Evolutionary conservation across 2,113 vertebrate genomes (phyloP).

Genomic region (Hippocampus guttulatus): DNA sequence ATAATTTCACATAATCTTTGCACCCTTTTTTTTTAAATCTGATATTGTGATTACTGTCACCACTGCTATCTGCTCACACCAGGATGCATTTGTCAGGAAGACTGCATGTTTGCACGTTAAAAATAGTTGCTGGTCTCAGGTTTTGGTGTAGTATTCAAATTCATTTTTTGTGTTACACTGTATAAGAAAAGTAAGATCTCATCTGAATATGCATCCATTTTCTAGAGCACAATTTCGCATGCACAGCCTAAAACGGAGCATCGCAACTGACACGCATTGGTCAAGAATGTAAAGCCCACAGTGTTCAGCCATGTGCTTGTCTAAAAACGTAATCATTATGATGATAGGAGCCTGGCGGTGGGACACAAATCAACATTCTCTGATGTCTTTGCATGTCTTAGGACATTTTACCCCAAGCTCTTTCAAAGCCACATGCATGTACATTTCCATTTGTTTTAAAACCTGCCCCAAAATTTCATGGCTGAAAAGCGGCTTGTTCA

Average conservation of each 20-base stretch:
- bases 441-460: not conserved
- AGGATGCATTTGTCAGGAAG: slow-evolving; percentile 15
- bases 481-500: not conserved
- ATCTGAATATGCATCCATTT: not conserved
- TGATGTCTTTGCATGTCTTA: too few species aligned
- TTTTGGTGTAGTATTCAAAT: not conserved
- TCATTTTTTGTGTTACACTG: not conserved
- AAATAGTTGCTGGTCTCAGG: not conserved
- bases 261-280: too few species aligned
- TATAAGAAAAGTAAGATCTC: not conserved
- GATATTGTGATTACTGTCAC: not conserved
- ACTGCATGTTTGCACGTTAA: not conserved
- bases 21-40: slow-evolving; percentile 19
- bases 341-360: not conserved
- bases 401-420: too few species aligned
- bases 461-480: not conserved
- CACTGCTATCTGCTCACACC: slow-evolving; percentile 35
- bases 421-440: not conserved
- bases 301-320: too few species aligned
- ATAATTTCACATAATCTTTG: slow-evolving; percentile 33
- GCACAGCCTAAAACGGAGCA: too few species aligned
- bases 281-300: too few species aligned
- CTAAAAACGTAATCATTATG: not conserved
- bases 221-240: too few species aligned
- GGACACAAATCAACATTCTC: not conserved